phyloP scores from a whole-genome alignment of 2,888 invertebrate genomes.

The Trichogramma dendrolimi region DNA sequence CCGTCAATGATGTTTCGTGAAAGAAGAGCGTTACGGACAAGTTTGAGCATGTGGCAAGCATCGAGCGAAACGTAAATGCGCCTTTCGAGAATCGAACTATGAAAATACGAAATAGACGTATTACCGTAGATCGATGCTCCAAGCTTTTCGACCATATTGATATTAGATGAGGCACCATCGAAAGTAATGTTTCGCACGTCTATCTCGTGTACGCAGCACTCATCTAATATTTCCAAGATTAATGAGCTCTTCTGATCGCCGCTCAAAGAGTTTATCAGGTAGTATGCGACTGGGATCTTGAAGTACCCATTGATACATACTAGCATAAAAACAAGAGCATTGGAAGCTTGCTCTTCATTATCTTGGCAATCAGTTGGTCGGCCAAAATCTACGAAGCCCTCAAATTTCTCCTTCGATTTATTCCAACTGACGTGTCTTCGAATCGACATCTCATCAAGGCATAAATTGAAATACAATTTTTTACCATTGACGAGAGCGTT shows the following conservation, averaged over 20 bases:
- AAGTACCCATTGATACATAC: slow-evolving; percentile 21
- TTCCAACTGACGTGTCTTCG: slow-evolving; percentile 2
- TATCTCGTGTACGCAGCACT: slow-evolving; percentile 19
- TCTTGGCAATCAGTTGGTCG: slow-evolving; percentile 8
- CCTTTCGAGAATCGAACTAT: slow-evolving; percentile 8
- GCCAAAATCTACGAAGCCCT: slow-evolving; percentile 31
- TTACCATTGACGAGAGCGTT: not conserved
- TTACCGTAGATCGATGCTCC: slow-evolving; percentile 17
- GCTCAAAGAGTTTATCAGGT: slow-evolving; percentile 19
- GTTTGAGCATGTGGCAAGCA: slow-evolving; percentile 23
- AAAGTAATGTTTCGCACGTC: slow-evolving; percentile 23
- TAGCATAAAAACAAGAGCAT: slow-evolving; percentile 21
- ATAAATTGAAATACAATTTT: slow-evolving; percentile 14
- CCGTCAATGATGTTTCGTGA: slow-evolving; percentile 1
- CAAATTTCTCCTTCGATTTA: slow-evolving; percentile 17
- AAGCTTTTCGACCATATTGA: slow-evolving; percentile 15
- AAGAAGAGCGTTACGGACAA: slow-evolving; percentile 20
- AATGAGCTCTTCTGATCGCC: slow-evolving; percentile 15
- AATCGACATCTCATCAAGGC: slow-evolving; percentile 22
- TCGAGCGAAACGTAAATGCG: slow-evolving; percentile 18
- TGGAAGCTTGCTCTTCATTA: slow-evolving; percentile 10
- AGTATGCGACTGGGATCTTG: slow-evolving; percentile 22
- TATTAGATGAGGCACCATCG: slow-evolving; percentile 22
- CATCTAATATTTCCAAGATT: slow-evolving; percentile 11
- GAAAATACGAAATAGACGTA: not conserved